Conservation (phyloP, 2,888 invertebrate genomes). For the Stenodema calcarata region DNA sequence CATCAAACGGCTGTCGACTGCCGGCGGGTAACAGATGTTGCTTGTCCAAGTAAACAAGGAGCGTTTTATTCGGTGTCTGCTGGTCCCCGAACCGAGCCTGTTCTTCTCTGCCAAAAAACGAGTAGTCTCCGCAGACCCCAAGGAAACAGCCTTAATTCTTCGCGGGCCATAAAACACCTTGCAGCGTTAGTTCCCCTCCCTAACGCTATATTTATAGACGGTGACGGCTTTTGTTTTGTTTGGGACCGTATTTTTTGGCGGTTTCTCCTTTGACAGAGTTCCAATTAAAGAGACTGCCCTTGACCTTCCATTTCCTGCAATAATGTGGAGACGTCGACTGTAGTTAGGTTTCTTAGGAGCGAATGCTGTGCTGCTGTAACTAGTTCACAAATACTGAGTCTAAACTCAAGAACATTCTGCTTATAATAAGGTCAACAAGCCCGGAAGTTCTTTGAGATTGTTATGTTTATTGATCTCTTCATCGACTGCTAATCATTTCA, state of each 20-base stretch:
- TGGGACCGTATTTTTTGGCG: neutral
- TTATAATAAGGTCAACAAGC: too few species aligned
- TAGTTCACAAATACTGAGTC: too few species aligned
- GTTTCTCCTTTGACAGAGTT: constrained; percentile 5
- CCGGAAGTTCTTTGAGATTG: too few species aligned
- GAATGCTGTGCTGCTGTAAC: too few species aligned
- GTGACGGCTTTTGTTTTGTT: neutral
- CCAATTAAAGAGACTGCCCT: constrained; percentile 1
- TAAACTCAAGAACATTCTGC: too few species aligned
- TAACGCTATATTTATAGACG: neutral
- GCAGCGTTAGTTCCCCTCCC: neutral
- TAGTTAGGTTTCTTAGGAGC: neutral
- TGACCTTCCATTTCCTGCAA: neutral
- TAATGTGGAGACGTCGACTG: neutral
- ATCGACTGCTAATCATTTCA: too few species aligned
- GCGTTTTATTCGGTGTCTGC: neutral
- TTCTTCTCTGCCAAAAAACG: neutral
- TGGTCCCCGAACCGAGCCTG: neutral
- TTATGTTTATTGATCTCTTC: too few species aligned
- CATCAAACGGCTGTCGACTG: neutral
- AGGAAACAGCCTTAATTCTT: neutral
- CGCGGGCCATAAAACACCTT: neutral
- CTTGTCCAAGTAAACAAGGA: neutral
- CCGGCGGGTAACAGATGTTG: neutral
- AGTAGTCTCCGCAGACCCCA: neutral